These are phyloP conservation scores for Axis porcinus DNA, from an alignment of 2,113 vertebrate genomes.

Conservation along the genomic window DNA sequence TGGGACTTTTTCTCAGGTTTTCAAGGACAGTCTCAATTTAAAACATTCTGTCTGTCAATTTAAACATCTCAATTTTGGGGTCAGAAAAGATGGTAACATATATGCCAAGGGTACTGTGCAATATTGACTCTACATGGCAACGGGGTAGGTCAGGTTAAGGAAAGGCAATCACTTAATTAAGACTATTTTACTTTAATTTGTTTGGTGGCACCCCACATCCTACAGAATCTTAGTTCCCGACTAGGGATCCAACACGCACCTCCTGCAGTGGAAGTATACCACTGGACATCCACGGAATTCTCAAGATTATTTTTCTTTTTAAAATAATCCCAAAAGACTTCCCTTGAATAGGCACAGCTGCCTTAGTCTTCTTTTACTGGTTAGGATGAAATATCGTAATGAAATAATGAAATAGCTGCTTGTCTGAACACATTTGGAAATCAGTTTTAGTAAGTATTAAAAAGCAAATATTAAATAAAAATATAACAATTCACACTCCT, in stretches of 20 bases:
- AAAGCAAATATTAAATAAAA: constrained; percentile 20
- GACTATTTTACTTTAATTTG: not conserved
- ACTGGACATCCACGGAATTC: not conserved
- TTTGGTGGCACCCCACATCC: not conserved
- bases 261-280: not conserved
- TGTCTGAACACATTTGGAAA: not conserved
- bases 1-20: not conserved
- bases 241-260: not conserved
- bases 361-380: not conserved
- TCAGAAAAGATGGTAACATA: not conserved
- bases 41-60: not conserved
- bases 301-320: not conserved
- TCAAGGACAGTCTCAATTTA: constrained; percentile 16
- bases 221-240: not conserved
- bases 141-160: not conserved
- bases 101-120: not conserved
- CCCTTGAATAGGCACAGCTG: not conserved
- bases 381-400: not conserved
- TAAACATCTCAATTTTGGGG: not conserved
- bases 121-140: not conserved
- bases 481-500: not conserved
- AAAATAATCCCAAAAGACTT: not conserved
- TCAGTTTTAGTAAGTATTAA: not conserved
- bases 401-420: not conserved
- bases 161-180: not conserved